A percentile compares a stretch with the other conserved stretches of the same genome.
phyloP scores from a whole-genome alignment of 2,888 invertebrate genomes.

The Colletes collaris region DNA sequence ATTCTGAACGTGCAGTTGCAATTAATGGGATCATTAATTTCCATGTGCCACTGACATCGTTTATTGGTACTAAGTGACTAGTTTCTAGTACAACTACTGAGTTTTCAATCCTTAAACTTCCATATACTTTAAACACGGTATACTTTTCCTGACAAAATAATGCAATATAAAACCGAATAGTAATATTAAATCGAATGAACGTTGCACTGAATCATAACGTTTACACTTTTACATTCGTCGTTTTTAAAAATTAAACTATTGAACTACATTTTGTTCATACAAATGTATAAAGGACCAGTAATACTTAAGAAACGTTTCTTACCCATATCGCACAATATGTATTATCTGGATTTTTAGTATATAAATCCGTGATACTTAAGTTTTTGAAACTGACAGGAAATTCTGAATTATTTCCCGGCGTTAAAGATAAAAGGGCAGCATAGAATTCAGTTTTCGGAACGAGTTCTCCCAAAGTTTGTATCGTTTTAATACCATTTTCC shows the following conservation, averaged over 20 bases:
- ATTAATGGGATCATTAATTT: slow-evolving; percentile 26
- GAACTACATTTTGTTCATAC: no score
- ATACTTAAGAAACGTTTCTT: slow-evolving; percentile 10
- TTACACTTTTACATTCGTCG: not conserved
- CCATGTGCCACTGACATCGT: slow-evolving; percentile 25
- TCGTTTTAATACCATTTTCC: slow-evolving; percentile 47
- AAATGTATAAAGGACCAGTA: no score
- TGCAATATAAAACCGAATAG: no score
- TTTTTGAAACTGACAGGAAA: slow-evolving; percentile 38
- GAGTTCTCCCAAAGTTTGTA: slow-evolving; percentile 58
- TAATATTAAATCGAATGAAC: not conserved
- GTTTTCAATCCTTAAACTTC: slow-evolving; percentile 28
- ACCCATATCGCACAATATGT: slow-evolving; percentile 46
- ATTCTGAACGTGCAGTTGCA: slow-evolving; percentile 21
- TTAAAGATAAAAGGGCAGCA: slow-evolving; percentile 31
- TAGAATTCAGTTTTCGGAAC: not conserved
- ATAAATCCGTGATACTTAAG: slow-evolving; percentile 23
- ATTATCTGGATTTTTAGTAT: slow-evolving; percentile 23
- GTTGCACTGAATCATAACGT: not conserved
- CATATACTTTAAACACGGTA: slow-evolving; percentile 52
- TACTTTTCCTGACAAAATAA: slow-evolving; percentile 37
- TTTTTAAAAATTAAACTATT: not conserved
- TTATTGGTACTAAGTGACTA: slow-evolving; percentile 37
- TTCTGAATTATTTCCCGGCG: slow-evolving; percentile 16
- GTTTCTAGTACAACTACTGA: slow-evolving; percentile 19